Evolutionary conservation across 1,140 invertebrate species (phyloP), one percentile per base, ranked within the genome.

Genomic region (Bombus confusus): DNA sequence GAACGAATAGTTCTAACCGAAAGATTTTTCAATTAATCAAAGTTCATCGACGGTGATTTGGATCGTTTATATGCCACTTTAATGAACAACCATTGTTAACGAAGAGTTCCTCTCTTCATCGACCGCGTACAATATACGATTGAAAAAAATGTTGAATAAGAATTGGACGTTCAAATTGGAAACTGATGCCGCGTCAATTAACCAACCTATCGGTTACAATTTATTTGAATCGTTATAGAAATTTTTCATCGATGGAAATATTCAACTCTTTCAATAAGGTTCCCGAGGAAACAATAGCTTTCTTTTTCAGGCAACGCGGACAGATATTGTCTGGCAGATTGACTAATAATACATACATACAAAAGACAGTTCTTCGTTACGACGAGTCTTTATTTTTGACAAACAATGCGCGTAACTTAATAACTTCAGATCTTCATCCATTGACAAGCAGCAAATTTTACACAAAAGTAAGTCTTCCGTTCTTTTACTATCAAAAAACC

Each of bases 121-220:
- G 73, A 39, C 3, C 12, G 6, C 43, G 22, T 25, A 9, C 10
- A 52, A 52, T 52, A 12, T n/a, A 62, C 22, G 22, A 25, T 25
- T 68, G 66, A 37, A 37, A 10, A 10, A 34, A 68, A 68, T 9
- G 22, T 68, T 10, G 18, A 68, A 31, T 13, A 52, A 52, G 52
- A 75, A 52, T 75, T 25, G 73, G 34, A 57, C 73, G 31, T 12
- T 28, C 22, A 68, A 75, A 75, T 75, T 75, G 73, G 73, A 75
- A 52, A 52, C 43, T 52, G 73, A 75, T 75, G 34, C 31, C 22
- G 31, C 31, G 10, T 52, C 41, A n/a, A 74, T 74, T 73, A 73
- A 31, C n/a, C 39, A n/a, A 28, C 39, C 31, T 74, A 74, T 74
- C 72, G 41, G 72, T 74, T 75, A 52, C 47, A 34, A 75, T 75